Evolutionary conservation across 2,888 invertebrate genomes (phyloP).

Genomic region (Monopis laevigella): DNA sequence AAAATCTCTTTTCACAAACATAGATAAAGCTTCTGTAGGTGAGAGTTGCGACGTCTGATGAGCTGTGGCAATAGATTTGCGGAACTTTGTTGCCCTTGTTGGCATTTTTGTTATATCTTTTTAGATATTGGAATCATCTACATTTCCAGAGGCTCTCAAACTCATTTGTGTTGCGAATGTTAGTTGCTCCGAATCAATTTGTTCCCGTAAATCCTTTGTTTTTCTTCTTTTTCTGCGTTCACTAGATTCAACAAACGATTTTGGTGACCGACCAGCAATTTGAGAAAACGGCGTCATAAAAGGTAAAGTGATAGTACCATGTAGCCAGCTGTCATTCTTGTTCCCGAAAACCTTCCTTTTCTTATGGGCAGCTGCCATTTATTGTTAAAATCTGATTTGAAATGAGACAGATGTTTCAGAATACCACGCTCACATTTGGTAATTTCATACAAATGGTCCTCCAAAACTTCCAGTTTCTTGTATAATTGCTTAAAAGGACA

Average conservation of each 20-base stretch:
- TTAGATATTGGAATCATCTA: constrained; percentile 4
- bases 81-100: constrained; percentile 16
- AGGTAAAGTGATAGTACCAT: no score
- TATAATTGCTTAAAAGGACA: background rate
- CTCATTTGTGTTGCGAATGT: constrained; percentile 11
- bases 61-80: constrained; percentile 8
- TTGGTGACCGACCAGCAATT: no score
- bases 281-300: no score
- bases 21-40: constrained; percentile 16
- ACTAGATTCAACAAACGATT: constrained; percentile 19
- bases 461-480: constrained; percentile 2
- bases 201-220: constrained; percentile 17
- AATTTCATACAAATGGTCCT: background rate
- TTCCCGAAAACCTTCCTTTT: constrained; percentile 37
- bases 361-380: constrained; percentile 14
- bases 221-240: constrained; percentile 19
- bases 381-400: background rate
- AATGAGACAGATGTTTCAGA: background rate
- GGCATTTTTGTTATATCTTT: constrained; percentile 13
- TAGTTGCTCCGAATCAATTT: constrained; percentile 5
- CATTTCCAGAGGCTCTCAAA: background rate
- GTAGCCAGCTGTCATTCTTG: constrained; percentile 27
- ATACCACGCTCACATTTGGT: constrained; percentile 6
- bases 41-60: constrained; percentile 4
- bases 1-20: constrained; percentile 20